Conservation (phyloP, 2,113 vertebrate species). For the Tricholaema leucomelas region DNA sequence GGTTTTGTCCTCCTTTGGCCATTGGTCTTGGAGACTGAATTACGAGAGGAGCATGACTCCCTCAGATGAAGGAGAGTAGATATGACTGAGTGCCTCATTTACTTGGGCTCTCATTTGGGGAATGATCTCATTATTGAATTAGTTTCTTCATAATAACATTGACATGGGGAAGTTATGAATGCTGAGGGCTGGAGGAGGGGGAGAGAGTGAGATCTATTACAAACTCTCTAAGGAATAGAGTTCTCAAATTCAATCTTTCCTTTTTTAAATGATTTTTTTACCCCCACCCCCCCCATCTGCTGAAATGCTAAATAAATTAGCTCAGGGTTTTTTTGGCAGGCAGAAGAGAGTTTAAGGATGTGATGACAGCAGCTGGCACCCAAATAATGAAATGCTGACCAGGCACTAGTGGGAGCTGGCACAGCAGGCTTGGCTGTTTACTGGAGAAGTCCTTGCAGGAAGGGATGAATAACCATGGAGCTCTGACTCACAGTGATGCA, state of each 20-base stretch:
- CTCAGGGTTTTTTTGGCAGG: constrained; percentile 54
- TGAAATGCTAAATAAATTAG: constrained; percentile 73
- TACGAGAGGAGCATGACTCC: neutral
- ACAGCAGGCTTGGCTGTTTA: neutral
- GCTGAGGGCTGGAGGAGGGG: constrained; percentile 39
- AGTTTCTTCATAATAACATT: constrained; percentile 61
- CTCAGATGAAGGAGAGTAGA: constrained; percentile 39
- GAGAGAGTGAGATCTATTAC: constrained; percentile 39
- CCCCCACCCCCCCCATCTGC: neutral
- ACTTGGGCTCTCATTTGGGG: constrained; percentile 55
- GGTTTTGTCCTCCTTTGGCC: neutral
- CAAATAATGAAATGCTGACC: neutral
- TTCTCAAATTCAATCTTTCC: constrained; percentile 70
- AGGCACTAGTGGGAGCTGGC: neutral
- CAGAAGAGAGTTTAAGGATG: neutral
- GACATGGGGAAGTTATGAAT: constrained; percentile 50
- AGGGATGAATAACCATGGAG: neutral
- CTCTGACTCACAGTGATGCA: neutral
- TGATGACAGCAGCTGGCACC: neutral
- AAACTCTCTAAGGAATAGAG: constrained; percentile 47
- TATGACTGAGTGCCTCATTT: constrained; percentile 55
- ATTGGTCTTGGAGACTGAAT: neutral
- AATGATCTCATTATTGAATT: constrained; percentile 64
- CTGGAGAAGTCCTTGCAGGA: neutral
- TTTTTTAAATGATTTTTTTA: constrained; percentile 51